A percentile compares a stretch with the other conserved stretches of the same genome.
These are phyloP conservation scores for Acrobasis repandana DNA, from an alignment of 2,888 invertebrate genomes.

Conservation along the genomic window DNA sequence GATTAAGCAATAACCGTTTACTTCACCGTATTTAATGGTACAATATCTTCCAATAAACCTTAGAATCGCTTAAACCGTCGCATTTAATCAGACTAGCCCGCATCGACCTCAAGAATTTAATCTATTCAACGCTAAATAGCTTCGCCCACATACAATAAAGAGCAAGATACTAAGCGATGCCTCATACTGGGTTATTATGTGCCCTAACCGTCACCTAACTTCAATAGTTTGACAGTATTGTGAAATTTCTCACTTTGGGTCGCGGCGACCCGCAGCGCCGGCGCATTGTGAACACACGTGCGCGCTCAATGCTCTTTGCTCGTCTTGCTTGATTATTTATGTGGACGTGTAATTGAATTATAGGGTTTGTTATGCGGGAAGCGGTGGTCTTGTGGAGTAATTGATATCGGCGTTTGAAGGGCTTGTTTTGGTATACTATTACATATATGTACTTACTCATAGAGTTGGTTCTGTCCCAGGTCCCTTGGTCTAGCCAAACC, in stretches of 20 bases:
- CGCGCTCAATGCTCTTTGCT: conserved; percentile 65
- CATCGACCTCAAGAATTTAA: conserved; percentile 38
- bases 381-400: conserved; percentile 53
- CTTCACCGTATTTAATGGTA: conserved; percentile 20
- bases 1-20: conserved; percentile 12
- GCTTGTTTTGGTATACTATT: neutral
- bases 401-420: conserved; percentile 19
- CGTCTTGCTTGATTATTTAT: conserved; percentile 62
- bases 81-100: conserved; percentile 43
- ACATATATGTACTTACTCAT: neutral
- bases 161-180: conserved; percentile 54
- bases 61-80: conserved; percentile 22
- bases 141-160: conserved; percentile 55
- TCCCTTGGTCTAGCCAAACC: too few relatives aligned
- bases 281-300: conserved; percentile 76
- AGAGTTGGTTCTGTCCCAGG: neutral
- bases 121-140: conserved; percentile 50
- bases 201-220: conserved; percentile 61
- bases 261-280: conserved; percentile 71
- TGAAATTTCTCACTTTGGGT: conserved; percentile 69
- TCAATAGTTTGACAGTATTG: conserved; percentile 75
- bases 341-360: conserved; percentile 76
- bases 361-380: conserved; percentile 59
- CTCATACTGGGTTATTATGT: conserved; percentile 72
- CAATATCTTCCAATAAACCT: conserved; percentile 25